Percentiles rank a stretch among this genome's conserved stretches.
phyloP scores from a whole-genome alignment of 2,113 vertebrate genomes.

The Hylia prasina region DNA sequence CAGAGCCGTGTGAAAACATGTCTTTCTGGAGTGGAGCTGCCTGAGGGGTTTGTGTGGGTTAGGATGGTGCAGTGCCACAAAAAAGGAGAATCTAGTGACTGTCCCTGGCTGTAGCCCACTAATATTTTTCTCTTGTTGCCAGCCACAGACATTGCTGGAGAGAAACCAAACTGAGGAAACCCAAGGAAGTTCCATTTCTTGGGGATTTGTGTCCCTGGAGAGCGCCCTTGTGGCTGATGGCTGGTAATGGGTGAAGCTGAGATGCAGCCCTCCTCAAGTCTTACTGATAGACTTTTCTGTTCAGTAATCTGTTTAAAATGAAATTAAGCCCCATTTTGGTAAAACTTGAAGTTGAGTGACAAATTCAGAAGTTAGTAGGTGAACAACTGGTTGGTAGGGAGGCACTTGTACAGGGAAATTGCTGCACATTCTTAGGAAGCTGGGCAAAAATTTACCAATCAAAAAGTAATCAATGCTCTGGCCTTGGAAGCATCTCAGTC shows the following conservation, averaged over 20 bases:
- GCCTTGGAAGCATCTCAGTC: background rate
- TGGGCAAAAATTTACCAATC: background rate
- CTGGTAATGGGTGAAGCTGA: background rate
- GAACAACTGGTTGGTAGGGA: background rate
- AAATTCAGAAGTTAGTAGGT: background rate
- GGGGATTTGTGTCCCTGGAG: background rate
- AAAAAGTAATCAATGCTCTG: background rate
- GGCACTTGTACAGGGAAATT: rapidly evolving
- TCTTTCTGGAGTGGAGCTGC: background rate
- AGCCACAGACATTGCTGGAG: background rate
- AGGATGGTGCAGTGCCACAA: background rate
- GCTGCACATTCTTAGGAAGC: background rate
- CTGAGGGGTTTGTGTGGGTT: background rate
- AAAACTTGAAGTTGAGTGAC: background rate
- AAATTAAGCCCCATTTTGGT: background rate
- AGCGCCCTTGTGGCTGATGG: background rate
- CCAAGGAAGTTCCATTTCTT: background rate
- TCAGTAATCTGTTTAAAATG: background rate
- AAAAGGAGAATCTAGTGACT: background rate
- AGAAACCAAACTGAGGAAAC: background rate
- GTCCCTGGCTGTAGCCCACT: background rate
- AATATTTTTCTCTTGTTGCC: background rate
- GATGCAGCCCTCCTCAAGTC: background rate
- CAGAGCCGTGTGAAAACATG: background rate
- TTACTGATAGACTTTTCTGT: background rate